phyloP scores from a whole-genome alignment of 1,140 invertebrate species.

The Galleria mellonella region DNA sequence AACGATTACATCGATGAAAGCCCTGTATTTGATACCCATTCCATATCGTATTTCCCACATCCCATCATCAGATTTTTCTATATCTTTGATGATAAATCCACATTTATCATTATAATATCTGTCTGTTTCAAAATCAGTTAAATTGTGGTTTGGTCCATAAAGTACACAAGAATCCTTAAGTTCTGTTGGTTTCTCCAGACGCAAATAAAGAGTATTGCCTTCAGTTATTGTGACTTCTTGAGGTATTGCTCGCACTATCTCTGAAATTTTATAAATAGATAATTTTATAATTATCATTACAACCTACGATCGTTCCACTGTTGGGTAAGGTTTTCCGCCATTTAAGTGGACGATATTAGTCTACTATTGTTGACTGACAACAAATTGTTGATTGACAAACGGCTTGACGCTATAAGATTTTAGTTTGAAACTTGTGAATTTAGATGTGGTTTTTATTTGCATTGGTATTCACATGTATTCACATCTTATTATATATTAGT shows the following conservation, averaged over 20 bases:
- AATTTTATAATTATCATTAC: no score
- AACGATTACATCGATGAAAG: constrained; percentile 27
- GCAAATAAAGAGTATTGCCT: constrained; percentile 37
- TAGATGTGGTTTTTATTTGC: no score
- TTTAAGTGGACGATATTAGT: no score
- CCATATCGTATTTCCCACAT: constrained; percentile 44
- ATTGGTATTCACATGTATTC: no score
- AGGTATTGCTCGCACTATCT: constrained; percentile 28
- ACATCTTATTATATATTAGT: no score
- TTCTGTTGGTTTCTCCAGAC: constrained; percentile 26
- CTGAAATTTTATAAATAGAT: constrained; percentile 21
- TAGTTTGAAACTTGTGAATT: no score
- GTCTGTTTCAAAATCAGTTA: constrained; percentile 11
- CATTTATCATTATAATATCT: constrained; percentile 19
- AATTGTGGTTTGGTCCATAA: constrained; percentile 21
- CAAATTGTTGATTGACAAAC: no score
- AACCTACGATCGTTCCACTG: no score
- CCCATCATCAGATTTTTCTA: constrained; percentile 24
- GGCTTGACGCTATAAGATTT: no score
- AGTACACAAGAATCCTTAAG: constrained; percentile 34
- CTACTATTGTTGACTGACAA: no score
- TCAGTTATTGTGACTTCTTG: constrained; percentile 27
- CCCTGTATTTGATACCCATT: constrained; percentile 31
- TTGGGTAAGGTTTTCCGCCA: no score
- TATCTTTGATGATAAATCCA: constrained; percentile 30